phyloP scores from a whole-genome alignment of 2,113 vertebrate species.

The Rhinopomastus cyanomelas region DNA sequence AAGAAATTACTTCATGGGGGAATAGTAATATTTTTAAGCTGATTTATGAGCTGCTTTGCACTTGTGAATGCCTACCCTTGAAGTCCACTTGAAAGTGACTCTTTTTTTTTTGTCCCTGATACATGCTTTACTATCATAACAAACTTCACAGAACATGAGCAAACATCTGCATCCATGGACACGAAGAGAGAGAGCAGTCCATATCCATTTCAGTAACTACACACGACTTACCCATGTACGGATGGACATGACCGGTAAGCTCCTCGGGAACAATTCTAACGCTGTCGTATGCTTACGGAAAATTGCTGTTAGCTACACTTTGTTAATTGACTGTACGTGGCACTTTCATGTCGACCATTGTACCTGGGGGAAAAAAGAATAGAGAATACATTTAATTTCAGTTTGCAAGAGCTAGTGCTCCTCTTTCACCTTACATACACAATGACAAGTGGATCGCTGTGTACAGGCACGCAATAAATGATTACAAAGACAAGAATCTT shows the following conservation, averaged over 20 bases:
- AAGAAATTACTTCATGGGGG: neutral
- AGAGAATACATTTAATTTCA: neutral
- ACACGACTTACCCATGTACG: neutral
- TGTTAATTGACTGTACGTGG: neutral
- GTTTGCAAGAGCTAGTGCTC: neutral
- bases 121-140: neutral
- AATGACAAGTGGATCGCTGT: neutral
- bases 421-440: neutral
- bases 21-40: constrained; percentile 16
- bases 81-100: constrained; percentile 26
- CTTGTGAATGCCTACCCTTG: neutral
- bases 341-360: neutral
- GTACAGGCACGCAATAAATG: neutral
- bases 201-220: neutral
- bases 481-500: neutral
- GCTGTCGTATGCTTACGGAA: neutral
- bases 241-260: neutral
- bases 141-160: neutral
- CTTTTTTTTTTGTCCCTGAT: neutral
- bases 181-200: neutral
- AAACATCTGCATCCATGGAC: neutral
- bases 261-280: neutral
- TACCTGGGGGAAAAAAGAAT: neutral
- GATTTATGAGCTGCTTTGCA: neutral
- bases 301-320: neutral